These are phyloP conservation scores for Acomys russatus DNA, from an alignment of 2,797 vertebrate genomes.

Conservation along the genomic window DNA sequence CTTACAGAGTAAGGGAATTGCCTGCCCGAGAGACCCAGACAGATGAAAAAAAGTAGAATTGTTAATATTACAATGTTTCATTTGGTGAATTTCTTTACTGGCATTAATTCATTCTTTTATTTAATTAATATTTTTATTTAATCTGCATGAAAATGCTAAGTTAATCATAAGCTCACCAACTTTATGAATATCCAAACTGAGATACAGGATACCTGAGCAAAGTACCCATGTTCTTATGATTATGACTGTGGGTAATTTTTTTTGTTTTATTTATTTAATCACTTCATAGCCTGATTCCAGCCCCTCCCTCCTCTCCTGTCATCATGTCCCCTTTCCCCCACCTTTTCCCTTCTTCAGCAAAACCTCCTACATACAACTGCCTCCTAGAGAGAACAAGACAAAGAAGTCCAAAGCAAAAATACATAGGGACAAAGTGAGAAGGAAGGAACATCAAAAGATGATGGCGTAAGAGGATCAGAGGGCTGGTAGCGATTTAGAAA, in stretches of 20 bases:
- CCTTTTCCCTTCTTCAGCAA: background rate
- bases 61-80: background rate
- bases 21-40: background rate
- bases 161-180: background rate
- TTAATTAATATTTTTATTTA: constrained; percentile 9
- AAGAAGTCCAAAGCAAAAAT: constrained; percentile 22
- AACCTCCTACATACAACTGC: background rate
- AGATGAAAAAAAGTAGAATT: background rate
- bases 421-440: background rate
- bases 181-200: background rate
- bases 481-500: background rate
- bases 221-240: background rate
- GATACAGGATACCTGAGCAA: background rate
- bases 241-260: constrained; percentile 8
- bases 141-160: background rate
- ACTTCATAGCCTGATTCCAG: no score
- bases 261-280: no score
- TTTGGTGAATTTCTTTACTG: background rate
- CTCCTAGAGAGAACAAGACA: background rate
- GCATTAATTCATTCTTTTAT: background rate
- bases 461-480: background rate
- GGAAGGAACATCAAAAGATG: background rate
- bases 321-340: no score
- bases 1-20: background rate
- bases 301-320: no score